A percentile compares a stretch with the other conserved stretches of the same genome.
phyloP scores from a whole-genome alignment of 2,888 invertebrate genomes.

The Stratiomys singularior region DNA sequence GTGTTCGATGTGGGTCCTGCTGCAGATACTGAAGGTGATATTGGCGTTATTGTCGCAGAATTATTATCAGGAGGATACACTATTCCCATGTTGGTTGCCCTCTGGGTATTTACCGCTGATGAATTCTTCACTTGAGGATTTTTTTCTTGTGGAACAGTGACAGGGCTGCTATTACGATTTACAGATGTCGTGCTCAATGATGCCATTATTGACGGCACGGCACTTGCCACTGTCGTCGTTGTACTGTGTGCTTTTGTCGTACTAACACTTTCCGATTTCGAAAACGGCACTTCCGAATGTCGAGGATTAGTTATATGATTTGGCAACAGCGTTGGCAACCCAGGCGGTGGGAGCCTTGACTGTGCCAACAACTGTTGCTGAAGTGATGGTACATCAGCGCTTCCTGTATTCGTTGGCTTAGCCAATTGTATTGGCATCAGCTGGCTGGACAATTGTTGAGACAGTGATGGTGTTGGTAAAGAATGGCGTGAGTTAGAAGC shows the following conservation, averaged over 20 bases:
- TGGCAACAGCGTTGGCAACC: not conserved
- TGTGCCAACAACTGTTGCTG: conserved; percentile 22
- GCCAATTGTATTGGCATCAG: not conserved
- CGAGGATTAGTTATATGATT: not conserved
- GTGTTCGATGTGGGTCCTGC: not conserved
- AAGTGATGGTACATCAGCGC: not conserved
- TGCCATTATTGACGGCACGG: not conserved
- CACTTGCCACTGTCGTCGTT: not conserved
- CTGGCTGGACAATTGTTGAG: not conserved
- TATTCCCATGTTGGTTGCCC: conserved; percentile 47
- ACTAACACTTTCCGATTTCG: not conserved
- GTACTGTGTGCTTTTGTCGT: not conserved
- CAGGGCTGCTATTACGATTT: conserved; percentile 13
- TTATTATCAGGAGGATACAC: conserved; percentile 43
- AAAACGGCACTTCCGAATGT: not conserved
- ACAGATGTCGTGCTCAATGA: not conserved
- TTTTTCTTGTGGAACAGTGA: not conserved
- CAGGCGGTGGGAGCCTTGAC: conserved; percentile 1
- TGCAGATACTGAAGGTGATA: not conserved
- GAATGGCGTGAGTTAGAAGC: not conserved
- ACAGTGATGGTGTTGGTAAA: conserved; percentile 12
- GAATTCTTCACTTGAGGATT: conserved; percentile 17
- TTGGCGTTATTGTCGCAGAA: conserved; percentile 37
- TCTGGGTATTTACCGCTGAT: not conserved
- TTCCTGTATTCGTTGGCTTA: not conserved